These are phyloP conservation scores for Manis javanica DNA, from an alignment of 2,797 vertebrate species.

Conservation along the genomic window DNA sequence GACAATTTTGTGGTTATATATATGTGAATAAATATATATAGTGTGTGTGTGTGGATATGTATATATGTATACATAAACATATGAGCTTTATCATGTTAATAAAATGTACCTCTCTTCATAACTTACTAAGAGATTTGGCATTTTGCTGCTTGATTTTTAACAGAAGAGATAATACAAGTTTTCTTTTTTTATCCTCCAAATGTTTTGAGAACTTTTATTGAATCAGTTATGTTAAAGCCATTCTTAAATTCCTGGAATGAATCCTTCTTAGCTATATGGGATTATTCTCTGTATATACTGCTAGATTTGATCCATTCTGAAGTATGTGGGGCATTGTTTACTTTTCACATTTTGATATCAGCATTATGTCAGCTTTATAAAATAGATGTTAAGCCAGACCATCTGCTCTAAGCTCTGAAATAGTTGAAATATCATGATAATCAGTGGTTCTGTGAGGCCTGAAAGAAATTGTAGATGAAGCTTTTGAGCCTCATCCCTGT, in stretches of 20 bases:
- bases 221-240: not conserved
- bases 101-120: constrained; percentile 32
- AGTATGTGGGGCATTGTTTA: not conserved
- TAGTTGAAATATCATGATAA: not conserved
- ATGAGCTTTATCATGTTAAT: not conserved
- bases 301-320: not conserved
- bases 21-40: not conserved
- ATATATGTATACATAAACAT: not conserved
- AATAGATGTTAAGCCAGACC: not conserved
- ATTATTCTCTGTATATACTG: not conserved
- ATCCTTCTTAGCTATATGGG: not conserved
- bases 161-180: not conserved
- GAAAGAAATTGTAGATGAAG: not conserved
- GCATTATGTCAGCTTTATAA: constrained; percentile 25
- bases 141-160: constrained; percentile 32
- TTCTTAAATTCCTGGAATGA: constrained; percentile 2
- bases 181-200: not conserved
- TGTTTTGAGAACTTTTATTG: not conserved
- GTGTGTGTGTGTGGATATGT: not conserved
- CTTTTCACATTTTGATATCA: constrained; percentile 5
- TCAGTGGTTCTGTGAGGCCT: not conserved
- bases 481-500: not conserved
- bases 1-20: not conserved
- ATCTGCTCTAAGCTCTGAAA: not conserved
- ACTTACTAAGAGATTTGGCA: not conserved